Base-by-base conservation (phyloP, 1,140 invertebrate species). In the Drosophila serrata region DNA sequence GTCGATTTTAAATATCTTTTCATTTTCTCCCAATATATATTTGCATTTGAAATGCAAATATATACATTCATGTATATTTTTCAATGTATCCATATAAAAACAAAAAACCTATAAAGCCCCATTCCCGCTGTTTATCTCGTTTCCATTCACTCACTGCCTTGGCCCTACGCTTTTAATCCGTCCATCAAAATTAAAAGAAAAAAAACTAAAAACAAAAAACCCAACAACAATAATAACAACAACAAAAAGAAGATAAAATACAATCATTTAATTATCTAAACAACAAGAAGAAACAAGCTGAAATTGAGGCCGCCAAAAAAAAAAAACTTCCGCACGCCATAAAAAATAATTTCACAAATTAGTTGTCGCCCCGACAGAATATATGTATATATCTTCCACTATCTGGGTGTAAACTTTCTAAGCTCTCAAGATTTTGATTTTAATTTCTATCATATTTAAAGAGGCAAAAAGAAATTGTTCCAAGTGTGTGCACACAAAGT, bases 231-330 rank as follows among this genome's bases (percentile, higher is more conserved):
- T 7, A 35, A 19, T 2, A 33, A 6, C 22, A 42, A 37, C 33
- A 39, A 59, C 17, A n/a, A 55, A 39, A 37, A 49, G 29, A 29
- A 12, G 11, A 8, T 11, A 46, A 46, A 64, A 46, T 33, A 63
- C 80, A 82, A 82, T 82, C 81, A 84, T 80, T 82, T 82, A 82
- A 82, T 82, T 82, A 84, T 37, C 46, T 64, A 72, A 68, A 40
- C 63, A 69, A 46, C 24, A 51, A 40, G 35, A 68, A 49, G 27
- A 35, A 35, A 42, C 56, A 19, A 64, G 37, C n/a, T 35, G 6
- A 4, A 67, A 51, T 67, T 17, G 45, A 51, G 64, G 64, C 60
- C 60, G 46, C 62, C 37, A 35, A 67, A 69, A 51, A 69, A 51
- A 35, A 67, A 69, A 51, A 69, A 51, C 67, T 72, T 73, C 69